Evolutionary conservation across 2,797 vertebrate species (phyloP).

Genomic region (Coluber constrictor): DNA sequence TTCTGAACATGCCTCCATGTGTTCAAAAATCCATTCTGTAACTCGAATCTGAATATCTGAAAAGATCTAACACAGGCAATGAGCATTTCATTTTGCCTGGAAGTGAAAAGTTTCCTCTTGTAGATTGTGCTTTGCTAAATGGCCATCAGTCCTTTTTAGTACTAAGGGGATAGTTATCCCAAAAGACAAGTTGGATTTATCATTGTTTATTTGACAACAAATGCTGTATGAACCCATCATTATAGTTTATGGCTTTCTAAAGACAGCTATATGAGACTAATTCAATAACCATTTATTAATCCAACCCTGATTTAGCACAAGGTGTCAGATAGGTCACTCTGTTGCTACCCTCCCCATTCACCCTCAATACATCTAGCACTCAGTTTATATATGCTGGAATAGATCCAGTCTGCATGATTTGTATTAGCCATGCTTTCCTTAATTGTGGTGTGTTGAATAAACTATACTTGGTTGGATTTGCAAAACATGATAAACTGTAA

Average conservation of each 20-base stretch:
- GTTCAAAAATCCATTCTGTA: neutral
- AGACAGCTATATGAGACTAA: neutral
- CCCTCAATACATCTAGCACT: neutral
- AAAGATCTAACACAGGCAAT: neutral
- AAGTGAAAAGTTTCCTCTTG: conserved; percentile 48
- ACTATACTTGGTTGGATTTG: neutral
- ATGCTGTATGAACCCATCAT: neutral
- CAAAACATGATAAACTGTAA: neutral
- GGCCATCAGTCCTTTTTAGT: conserved; percentile 40
- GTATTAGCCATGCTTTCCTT: neutral
- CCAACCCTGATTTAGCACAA: neutral
- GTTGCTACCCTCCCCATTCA: neutral
- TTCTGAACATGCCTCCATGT: neutral
- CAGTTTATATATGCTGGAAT: neutral
- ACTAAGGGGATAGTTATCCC: neutral
- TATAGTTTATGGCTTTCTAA: neutral
- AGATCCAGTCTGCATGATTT: neutral
- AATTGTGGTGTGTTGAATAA: neutral
- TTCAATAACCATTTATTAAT: neutral
- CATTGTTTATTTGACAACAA: neutral
- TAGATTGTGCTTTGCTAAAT: conserved; percentile 38
- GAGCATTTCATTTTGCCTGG: conserved; percentile 6
- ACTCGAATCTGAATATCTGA: neutral
- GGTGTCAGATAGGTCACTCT: neutral
- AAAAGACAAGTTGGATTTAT: neutral